These are phyloP conservation scores for Carassius gibelio DNA, from an alignment of 2,113 vertebrate species.

Conservation along the genomic window DNA sequence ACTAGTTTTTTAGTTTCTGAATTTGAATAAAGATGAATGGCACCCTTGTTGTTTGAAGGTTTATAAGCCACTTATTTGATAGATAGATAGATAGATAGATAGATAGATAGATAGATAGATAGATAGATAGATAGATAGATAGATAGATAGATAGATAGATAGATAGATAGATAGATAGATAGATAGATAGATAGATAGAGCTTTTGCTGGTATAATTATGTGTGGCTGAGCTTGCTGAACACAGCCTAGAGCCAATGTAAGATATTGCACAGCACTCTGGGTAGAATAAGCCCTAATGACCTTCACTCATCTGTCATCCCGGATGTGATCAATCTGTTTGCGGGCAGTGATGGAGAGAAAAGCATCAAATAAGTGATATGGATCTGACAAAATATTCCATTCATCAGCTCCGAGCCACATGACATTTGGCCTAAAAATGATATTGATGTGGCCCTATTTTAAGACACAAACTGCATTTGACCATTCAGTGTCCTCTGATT, in stretches of 20 bases:
- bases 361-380: slow-evolving; percentile 38
- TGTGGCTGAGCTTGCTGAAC: neutral
- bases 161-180: neutral
- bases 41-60: neutral
- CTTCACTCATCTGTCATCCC: slow-evolving; percentile 28
- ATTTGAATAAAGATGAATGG: neutral
- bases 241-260: neutral
- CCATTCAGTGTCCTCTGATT: neutral
- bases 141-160: too few relatives aligned
- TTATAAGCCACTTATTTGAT: neutral
- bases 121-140: too few relatives aligned
- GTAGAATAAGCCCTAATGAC: slow-evolving; percentile 11
- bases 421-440: slow-evolving; percentile 43
- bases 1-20: neutral
- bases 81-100: too few relatives aligned
- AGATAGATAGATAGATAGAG: neutral
- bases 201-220: slow-evolving; percentile 40
- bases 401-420: slow-evolving; percentile 31
- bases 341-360: slow-evolving; percentile 14
- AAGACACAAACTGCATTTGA: slow-evolving; percentile 3
- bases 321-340: slow-evolving; percentile 24
- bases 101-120: too few relatives aligned
- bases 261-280: neutral
- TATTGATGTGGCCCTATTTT: slow-evolving; percentile 40
- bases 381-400: slow-evolving; percentile 45